Percentiles rank a stretch among this genome's conserved stretches.
These are phyloP conservation scores for Adelosebastes latens DNA, from an alignment of 2,797 vertebrate genomes.

Conservation along the genomic window DNA sequence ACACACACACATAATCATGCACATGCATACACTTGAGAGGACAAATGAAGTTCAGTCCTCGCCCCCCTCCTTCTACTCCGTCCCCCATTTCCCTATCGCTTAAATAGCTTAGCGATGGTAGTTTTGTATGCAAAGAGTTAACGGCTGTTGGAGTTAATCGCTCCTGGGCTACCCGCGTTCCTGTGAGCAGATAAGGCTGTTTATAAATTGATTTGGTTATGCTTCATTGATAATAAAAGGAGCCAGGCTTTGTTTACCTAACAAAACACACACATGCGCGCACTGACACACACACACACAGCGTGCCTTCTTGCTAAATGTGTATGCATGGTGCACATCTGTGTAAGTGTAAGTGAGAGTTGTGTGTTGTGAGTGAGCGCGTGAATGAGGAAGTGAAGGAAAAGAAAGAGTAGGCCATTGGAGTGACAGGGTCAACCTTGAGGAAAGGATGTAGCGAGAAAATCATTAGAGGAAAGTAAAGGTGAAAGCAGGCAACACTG, in stretches of 20 bases:
- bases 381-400: background rate
- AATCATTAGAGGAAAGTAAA: constrained; percentile 76
- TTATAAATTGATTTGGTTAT: constrained; percentile 85
- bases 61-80: constrained; percentile 6
- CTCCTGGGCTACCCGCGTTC: constrained; percentile 63
- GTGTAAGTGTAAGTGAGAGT: background rate
- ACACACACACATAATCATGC: background rate
- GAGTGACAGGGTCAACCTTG: constrained; percentile 78
- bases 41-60: constrained; percentile 78
- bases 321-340: background rate
- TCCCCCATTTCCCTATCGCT: constrained; percentile 37
- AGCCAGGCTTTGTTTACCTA: constrained; percentile 81
- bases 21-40: constrained; percentile 52
- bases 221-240: constrained; percentile 83
- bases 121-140: constrained; percentile 79
- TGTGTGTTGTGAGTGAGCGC: background rate
- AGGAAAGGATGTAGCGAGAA: constrained; percentile 61
- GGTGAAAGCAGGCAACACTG: constrained; percentile 72
- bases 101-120: constrained; percentile 63
- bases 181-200: constrained; percentile 80
- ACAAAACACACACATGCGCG: constrained; percentile 49
- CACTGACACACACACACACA: constrained; percentile 1
- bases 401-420: background rate
- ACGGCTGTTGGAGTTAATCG: constrained; percentile 71
- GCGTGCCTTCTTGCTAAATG: constrained; percentile 8